phyloP scores from a whole-genome alignment of 2,888 invertebrate species.

The Pardosa pseudoannulata region DNA sequence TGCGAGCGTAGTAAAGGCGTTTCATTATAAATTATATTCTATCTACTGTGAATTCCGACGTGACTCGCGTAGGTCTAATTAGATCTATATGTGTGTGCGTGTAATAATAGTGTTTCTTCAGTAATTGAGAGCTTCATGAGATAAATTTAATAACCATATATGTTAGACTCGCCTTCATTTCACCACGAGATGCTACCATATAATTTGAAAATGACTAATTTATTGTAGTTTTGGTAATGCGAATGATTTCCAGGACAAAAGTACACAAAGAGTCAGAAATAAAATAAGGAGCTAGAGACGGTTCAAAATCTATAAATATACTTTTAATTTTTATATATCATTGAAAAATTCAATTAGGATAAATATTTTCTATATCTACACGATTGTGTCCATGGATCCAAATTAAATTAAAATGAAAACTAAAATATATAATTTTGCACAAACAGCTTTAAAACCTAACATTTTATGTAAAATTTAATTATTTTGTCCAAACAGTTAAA shows the following conservation, averaged over 20 bases:
- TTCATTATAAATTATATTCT: background rate
- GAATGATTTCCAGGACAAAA: background rate
- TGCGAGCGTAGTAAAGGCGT: background rate
- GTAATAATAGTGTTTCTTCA: slow-evolving; percentile 64
- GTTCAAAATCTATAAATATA: too few species aligned
- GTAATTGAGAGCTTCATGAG: slow-evolving; percentile 59
- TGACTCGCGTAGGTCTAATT: slow-evolving; percentile 48
- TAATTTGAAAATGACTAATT: background rate
- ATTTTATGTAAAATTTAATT: too few species aligned
- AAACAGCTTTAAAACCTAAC: too few species aligned
- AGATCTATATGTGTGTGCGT: slow-evolving; percentile 39
- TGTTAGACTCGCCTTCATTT: background rate
- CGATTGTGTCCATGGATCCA: too few species aligned
- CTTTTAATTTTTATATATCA: too few species aligned
- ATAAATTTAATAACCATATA: slow-evolving; percentile 55
- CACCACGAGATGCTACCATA: background rate
- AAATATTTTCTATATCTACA: too few species aligned
- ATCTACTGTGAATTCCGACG: background rate
- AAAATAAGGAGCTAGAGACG: too few species aligned
- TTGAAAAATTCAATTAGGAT: too few species aligned
- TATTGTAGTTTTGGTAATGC: background rate
- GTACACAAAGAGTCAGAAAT: too few species aligned
- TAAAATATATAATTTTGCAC: too few species aligned
- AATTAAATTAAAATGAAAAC: too few species aligned
- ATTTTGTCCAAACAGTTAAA: too few species aligned